Base-by-base conservation (phyloP, 2,113 vertebrate species). In the Leuciscus idus region DNA sequence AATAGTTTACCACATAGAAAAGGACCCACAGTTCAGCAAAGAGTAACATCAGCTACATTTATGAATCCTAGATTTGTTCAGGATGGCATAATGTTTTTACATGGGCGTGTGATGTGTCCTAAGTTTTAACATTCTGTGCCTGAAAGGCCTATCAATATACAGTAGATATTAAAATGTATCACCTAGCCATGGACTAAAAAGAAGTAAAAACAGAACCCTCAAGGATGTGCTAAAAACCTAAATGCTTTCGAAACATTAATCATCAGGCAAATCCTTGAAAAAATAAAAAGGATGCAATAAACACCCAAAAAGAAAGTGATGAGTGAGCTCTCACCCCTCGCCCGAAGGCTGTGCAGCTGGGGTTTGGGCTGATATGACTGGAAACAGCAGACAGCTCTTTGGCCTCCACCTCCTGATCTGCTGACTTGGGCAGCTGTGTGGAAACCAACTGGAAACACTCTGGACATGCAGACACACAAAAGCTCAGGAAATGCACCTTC, bases 361-460 rank as follows among this genome's bases (percentile, higher is more conserved):
- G 93, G 26, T 95, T 96, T 0, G 90, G 82, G 85, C 90, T 93
- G 90, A 99, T 86, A 23, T 93, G 92, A 33, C 87, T 88, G 83
- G 97, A 92, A 89, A 99, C 91, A n/a, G 94, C 90, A 2, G 94
- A 95, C 1, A 95, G 0, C 8, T 97, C 96, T 30, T 61, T 90
- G 66, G 91, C 92, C 86, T 97, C 94, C 90, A 96, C 64, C 87
- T 96, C 92, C 88, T 96, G 97, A 55, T 93, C 95, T 28, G 93
- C 83, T 5, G 91, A 93, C 92, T 94, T 96, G 3, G 97, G 93
- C 80, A 99, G 92, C 85, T 94, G 94, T 39, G 97, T 84, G 0
- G 96, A 96, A 39, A 96, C 94, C 88, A 99, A 92, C 76, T 98
- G 96, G 94, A 95, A 97, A 1, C 55, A 23, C 87, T 95, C 98